Percentiles rank a stretch among this genome's conserved stretches.
Conservation (phyloP, 1,140 invertebrate genomes). For the Danaus melanippus region DNA sequence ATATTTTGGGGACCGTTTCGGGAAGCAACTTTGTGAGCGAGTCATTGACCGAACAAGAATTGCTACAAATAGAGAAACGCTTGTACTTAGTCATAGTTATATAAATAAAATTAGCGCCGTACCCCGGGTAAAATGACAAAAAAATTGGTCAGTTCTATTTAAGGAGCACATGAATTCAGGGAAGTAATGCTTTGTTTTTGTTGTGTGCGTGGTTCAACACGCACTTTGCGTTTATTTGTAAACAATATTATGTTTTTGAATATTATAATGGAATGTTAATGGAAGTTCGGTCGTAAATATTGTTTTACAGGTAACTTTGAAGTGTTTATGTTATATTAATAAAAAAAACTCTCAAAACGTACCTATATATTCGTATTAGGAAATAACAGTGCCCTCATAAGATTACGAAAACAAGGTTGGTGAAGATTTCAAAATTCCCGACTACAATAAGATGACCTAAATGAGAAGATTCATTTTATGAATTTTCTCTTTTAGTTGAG, state of each 20-base stretch:
- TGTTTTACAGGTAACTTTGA: no score
- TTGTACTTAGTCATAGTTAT: constrained; percentile 30
- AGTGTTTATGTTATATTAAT: no score
- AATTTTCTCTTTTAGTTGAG: no score
- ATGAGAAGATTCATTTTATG: no score
- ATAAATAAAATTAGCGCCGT: constrained; percentile 36
- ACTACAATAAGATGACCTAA: no score
- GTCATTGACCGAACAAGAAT: constrained; percentile 31
- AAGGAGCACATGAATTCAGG: constrained; percentile 21
- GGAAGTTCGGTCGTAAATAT: no score
- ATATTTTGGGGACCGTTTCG: constrained; percentile 14
- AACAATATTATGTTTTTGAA: constrained; percentile 4
- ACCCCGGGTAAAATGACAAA: constrained; percentile 30
- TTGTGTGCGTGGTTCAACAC: constrained; percentile 11
- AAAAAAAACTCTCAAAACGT: no score
- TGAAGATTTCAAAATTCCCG: no score
- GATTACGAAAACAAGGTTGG: no score
- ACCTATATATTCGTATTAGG: no score
- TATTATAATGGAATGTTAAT: no score
- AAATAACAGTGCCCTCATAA: no score
- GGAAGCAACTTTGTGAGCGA: constrained; percentile 18
- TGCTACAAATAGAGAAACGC: constrained; percentile 30
- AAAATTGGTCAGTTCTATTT: constrained; percentile 30
- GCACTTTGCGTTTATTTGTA: constrained; percentile 12
- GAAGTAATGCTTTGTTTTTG: constrained; percentile 7